Evolutionary conservation across 1,140 invertebrate genomes (phyloP).

Genomic region (Pemphigus obesinymphae): DNA sequence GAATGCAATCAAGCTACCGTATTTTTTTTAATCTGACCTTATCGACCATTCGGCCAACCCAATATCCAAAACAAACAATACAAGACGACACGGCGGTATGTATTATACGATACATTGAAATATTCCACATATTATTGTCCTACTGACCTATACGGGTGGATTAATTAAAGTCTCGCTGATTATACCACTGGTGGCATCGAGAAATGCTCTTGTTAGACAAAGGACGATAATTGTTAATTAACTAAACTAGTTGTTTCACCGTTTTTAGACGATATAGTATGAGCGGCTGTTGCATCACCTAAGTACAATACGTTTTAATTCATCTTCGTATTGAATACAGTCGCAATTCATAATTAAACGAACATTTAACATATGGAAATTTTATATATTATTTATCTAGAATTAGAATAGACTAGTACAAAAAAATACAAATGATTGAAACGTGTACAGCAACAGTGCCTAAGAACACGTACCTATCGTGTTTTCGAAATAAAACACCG

Average conservation of each 20-base stretch:
- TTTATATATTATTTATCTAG: too few relatives aligned
- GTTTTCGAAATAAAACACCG: not conserved
- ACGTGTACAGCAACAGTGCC: too few relatives aligned
- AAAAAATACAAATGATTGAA: too few relatives aligned
- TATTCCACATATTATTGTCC: not conserved
- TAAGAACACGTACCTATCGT: too few relatives aligned
- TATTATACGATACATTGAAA: not conserved
- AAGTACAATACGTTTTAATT: not conserved
- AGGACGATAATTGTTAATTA: not conserved
- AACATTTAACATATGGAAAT: too few relatives aligned
- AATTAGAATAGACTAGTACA: too few relatives aligned
- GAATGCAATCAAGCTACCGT: too few relatives aligned
- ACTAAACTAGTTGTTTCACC: not conserved
- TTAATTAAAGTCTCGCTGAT: constrained; percentile 7
- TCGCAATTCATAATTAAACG: not conserved
- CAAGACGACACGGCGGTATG: not conserved
- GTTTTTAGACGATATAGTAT: not conserved
- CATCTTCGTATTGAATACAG: not conserved
- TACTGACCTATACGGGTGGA: constrained; percentile 15
- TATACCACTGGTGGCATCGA: not conserved
- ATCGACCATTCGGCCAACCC: not conserved
- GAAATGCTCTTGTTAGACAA: not conserved
- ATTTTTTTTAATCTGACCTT: too few relatives aligned
- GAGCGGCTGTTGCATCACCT: not conserved
- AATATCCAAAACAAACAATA: not conserved